Base-by-base conservation (phyloP, 2,888 invertebrate genomes). In the Synergus japonicus region DNA sequence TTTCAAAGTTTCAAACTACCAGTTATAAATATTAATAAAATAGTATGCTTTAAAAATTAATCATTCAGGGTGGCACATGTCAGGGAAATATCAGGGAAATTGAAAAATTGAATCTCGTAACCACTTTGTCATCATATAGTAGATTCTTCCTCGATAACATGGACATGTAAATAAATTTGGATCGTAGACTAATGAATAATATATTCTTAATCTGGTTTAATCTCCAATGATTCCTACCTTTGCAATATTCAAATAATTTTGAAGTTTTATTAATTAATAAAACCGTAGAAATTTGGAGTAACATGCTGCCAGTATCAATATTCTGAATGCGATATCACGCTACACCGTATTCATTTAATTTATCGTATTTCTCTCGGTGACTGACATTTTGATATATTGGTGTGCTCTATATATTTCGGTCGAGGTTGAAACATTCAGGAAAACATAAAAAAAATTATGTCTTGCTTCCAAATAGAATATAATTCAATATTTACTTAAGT, bases 351-450 rank as follows among this genome's bases (percentile, higher is more conserved):
- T 54, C 15, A 37, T 73, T n/a, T 44, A 66, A 54, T 37, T 54
- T 29, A 54, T 73, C 7, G 44, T 46, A 69, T 54, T 78, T 78
- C 76, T 77, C 81, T 49, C 80, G 79, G 77, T 88, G 88, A 88
- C 88, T 89, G 88, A 88, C 88, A 88, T 89, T 89, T 89, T n/a
- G n/a, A n/a, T 66, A 66, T 66, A 43, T 43, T n/a, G 18, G 18
- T 66, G n/a, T 10, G 41, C 41, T 66, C 64, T 22, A 5, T 37
- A 37, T 64, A 12, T 64, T 37, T 64, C 2, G 3, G 37, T 64
- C 12, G 41, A 0, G 22, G 13, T 69, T 69, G 15, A 69, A 49
- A 49, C 18, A 49, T 69, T 49, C 22, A 69, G 12, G 43, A 49
- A 29, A 69, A 69, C 9, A 2, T 15, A 8, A 60, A 7, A 66